Evolutionary conservation across 35 echinoderm and acorn worm genomes (phyloP).

Genomic region (Chiridota heheva): DNA sequence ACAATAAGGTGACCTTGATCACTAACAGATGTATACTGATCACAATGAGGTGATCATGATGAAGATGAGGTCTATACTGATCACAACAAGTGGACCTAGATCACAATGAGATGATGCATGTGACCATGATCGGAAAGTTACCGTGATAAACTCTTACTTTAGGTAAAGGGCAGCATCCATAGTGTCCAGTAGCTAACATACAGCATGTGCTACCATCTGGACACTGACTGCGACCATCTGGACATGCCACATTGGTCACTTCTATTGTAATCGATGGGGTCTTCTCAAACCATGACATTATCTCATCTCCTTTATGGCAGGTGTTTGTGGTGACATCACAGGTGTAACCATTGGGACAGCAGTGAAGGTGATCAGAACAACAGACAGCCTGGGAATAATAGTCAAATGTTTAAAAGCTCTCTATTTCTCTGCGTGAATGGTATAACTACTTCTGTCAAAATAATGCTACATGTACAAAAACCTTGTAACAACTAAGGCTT

Average conservation of each 20-base stretch:
- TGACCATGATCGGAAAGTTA: neutral
- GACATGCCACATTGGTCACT: neutral
- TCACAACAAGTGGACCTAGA: no score
- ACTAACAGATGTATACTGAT: no score
- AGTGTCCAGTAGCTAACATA: constrained; percentile 28
- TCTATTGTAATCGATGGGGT: neutral
- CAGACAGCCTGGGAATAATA: constrained; percentile 69
- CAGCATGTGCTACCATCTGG: constrained; percentile 64
- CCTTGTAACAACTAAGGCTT: neutral
- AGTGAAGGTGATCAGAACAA: constrained; percentile 61
- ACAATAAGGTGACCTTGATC: no score
- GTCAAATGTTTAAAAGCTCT: no score
- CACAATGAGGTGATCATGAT: no score
- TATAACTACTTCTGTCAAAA: no score
- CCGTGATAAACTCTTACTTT: constrained; percentile 59
- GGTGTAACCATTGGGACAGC: constrained; percentile 73
- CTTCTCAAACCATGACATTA: constrained; percentile 46
- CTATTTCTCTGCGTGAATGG: no score
- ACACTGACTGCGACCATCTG: constrained; percentile 45
- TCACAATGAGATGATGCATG: neutral
- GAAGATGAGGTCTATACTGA: no score
- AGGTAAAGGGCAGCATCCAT: constrained; percentile 71
- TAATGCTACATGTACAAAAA: no score
- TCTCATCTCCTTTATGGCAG: constrained; percentile 48
- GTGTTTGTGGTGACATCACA: constrained; percentile 60